phyloP scores from a whole-genome alignment of 2,888 invertebrate species.

The Seira sanloemensis region DNA sequence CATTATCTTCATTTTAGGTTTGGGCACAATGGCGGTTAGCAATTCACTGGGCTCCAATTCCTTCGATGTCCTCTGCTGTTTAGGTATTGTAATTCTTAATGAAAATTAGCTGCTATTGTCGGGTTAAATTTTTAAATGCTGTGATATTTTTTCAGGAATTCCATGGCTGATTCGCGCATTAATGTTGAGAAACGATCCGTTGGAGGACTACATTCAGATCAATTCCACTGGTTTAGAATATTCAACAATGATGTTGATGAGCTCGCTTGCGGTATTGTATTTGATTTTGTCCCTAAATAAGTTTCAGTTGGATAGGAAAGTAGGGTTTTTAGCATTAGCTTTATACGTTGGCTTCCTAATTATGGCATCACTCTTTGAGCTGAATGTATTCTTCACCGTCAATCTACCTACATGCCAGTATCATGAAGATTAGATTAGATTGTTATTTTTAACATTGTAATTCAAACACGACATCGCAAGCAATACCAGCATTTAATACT shows the following conservation, averaged over 20 bases:
- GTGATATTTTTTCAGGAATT: constrained; percentile 77
- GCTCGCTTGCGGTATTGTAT: constrained; percentile 85
- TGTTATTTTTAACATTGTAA: constrained; percentile 8
- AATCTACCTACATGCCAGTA: constrained; percentile 84
- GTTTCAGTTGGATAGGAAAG: constrained; percentile 82
- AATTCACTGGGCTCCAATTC: constrained; percentile 94
- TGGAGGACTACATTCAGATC: constrained; percentile 82
- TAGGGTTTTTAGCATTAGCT: constrained; percentile 82
- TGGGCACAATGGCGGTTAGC: constrained; percentile 93
- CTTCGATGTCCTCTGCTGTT: constrained; percentile 90
- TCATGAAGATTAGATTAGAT: constrained; percentile 67
- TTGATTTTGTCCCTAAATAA: constrained; percentile 82
- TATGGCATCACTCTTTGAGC: constrained; percentile 87
- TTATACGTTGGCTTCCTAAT: constrained; percentile 85
- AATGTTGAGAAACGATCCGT: constrained; percentile 76
- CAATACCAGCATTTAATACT: too few relatives aligned
- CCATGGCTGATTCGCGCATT: constrained; percentile 89
- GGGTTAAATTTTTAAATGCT: too few relatives aligned
- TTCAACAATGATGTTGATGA: constrained; percentile 86
- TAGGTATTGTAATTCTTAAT: constrained; percentile 75
- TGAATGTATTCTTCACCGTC: constrained; percentile 82
- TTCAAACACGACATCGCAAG: too few relatives aligned
- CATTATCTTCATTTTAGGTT: too few relatives aligned
- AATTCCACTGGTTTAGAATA: constrained; percentile 89
- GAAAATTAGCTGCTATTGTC: too few relatives aligned